Evolutionary conservation across 2,888 invertebrate species (phyloP).

Genomic region (Drosophila mimica): DNA sequence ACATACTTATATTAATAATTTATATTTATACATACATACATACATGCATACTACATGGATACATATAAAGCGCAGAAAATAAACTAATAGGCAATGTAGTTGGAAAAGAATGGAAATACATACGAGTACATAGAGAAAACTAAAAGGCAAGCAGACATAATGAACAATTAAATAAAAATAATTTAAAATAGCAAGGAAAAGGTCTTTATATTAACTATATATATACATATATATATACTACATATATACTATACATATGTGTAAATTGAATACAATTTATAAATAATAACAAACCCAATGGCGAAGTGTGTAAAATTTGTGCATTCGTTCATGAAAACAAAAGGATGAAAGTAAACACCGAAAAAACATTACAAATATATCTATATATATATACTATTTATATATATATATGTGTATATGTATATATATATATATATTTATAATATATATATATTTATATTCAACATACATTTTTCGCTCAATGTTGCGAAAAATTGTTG

Average conservation of each 20-base stretch:
- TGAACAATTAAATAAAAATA: slow-evolving; percentile 56
- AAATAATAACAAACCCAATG: slow-evolving; percentile 76
- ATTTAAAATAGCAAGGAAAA: slow-evolving; percentile 77
- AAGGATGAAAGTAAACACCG: slow-evolving; percentile 84
- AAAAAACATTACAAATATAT: slow-evolving; percentile 77
- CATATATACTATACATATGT: slow-evolving; percentile 74
- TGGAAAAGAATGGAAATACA: slow-evolving; percentile 44
- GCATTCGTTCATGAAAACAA: slow-evolving; percentile 81
- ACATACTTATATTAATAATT: slow-evolving; percentile 44
- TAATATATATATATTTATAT: slow-evolving; percentile 66
- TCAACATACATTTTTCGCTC: slow-evolving; percentile 72
- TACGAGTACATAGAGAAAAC: slow-evolving; percentile 42
- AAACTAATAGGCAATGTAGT: slow-evolving; percentile 73
- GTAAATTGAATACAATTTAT: slow-evolving; percentile 81
- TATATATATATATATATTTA: slow-evolving; percentile 64
- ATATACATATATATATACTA: slow-evolving; percentile 52
- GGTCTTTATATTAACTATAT: slow-evolving; percentile 76
- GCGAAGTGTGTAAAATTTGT: slow-evolving; percentile 80
- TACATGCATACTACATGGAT: slow-evolving; percentile 49
- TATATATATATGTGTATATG: slow-evolving; percentile 58
- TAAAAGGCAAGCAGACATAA: slow-evolving; percentile 54
- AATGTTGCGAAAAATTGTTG: slow-evolving; percentile 56
- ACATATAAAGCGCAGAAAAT: slow-evolving; percentile 56
- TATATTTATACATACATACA: slow-evolving; percentile 51
- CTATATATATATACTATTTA: slow-evolving; percentile 42